Base-by-base conservation (phyloP, 2,888 invertebrate species). In the Crocallis elinguaria region DNA sequence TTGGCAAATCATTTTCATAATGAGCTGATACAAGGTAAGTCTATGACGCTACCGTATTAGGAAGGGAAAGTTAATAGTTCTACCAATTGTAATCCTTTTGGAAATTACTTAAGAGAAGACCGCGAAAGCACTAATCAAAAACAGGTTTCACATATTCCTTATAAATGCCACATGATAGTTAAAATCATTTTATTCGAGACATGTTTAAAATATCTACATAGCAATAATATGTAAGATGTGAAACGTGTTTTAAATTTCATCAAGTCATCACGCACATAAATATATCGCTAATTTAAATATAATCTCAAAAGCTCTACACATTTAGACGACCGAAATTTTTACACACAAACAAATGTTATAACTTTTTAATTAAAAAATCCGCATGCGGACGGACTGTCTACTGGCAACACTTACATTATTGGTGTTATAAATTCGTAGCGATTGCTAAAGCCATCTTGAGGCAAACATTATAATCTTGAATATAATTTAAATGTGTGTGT, bases 1-100 rank as follows among this genome's bases (percentile, higher is more conserved):
- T 90, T 90, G 89, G 89, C 89, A 87, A 87, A 85, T 84, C 72
- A 72, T 75, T 78, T 75, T 74, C 53, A 42, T 46, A 39, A 49
- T 84, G 82, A 85, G 81, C 83, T 82, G 69, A 78, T 72, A 75
- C 55, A 21, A 41, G 35, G 35, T 45, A 52, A 37, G 43, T 53
- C 42, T 53, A 53, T 43, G 46, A 53, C 51, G 37, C 56, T 56
- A 62, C 55, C 57, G 25, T 29, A 19, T 44, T 44, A 51, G 21
- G 37, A 36, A 8, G 21, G 42, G 16, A 25, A 13, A 16, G 27
- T 36, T 42, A 44, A 43, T 4, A 48, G 27, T 14, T 45, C 38
- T 43, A 48, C 23, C 33, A 53, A 36, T 45, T 48, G n/a, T 19
- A 23, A 37, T 33, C 17, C 13, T 30, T 44, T 23, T 13, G 9